These are phyloP conservation scores for Ashinkailepas kermadecensis DNA, from an alignment of 2,888 invertebrate genomes.

Conservation along the genomic window DNA sequence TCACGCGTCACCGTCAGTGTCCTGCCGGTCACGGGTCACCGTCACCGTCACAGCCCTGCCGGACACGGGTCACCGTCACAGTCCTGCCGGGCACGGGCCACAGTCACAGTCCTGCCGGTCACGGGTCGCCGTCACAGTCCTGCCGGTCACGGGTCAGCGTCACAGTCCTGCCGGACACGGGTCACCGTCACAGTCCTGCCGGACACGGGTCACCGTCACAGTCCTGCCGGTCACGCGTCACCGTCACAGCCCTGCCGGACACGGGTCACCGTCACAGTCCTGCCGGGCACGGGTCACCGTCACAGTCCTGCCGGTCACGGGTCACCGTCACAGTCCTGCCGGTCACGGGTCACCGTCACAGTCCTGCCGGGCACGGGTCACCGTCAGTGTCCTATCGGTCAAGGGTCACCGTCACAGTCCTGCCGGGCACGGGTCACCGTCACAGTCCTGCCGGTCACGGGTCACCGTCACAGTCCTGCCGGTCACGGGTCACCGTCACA, in stretches of 20 bases:
- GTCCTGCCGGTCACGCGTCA: background rate
- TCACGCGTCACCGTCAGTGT: no score
- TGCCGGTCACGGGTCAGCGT: background rate
- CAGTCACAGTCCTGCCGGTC: background rate
- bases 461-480: background rate
- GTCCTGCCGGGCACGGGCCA: background rate
- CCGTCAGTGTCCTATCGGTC: no score
- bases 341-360: background rate
- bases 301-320: background rate
- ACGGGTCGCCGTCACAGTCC: background rate
- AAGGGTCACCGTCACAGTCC: background rate
- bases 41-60: no score
- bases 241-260: background rate
- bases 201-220: background rate
- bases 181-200: conserved; percentile 1
- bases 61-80: background rate
- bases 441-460: background rate
- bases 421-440: background rate
- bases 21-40: no score
- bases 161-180: no score
- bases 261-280: no score
- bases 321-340: background rate
- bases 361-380: background rate
- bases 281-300: background rate
- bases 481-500: background rate